Evolutionary conservation across 2,797 vertebrate species (phyloP), one percentile per base, ranked within the genome.

Genomic region (Pseudochaenichthys georgianus): DNA sequence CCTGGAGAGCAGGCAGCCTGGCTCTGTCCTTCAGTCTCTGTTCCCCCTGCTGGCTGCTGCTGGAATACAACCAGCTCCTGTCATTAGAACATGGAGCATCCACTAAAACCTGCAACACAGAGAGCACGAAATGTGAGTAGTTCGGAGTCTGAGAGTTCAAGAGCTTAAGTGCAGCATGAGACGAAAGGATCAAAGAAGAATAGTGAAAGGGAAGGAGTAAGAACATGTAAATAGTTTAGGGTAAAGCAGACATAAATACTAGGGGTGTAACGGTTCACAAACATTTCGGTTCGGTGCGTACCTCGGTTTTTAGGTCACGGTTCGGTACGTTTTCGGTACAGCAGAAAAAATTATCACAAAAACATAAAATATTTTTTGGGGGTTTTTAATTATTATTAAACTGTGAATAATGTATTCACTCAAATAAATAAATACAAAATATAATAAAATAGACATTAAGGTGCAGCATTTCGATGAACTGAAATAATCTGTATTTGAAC

Each of bases 1-100:
- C 88, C 19, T 99, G 98, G 12, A 99, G 88, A 50, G 45, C 45
- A 3, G 98, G 93, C 64, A 99, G 92, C 7, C 64, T 86, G 38
- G 84, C 91, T 92, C 96, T 96, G 67, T 95, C 93, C 65, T 75
- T 89, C 77, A 99, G 93, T 81, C 96, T 95, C 46, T 86, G 81
- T 3, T 87, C 87, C 84, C 95, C 96, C 87, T 95, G 95, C 75
- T 95, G 94, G 83, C 38, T 83, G 81, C 93, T 93, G 63, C 92
- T 85, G 23, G 94, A 96, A 90, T 97, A 98, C 16, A 99, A 87
- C 97, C 98, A 99, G 70, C 96, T 98, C 89, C 96, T 95, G 92
- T 99, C 98, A 90, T 99, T 99, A 28, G 98, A 99, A 88, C 98
- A 99, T 0, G 98, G 98, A 80, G 96, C 96, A 85, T 99, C 98